These are phyloP conservation scores for Distichodus sexfasciatus DNA, from an alignment of 2,797 vertebrate genomes.

Conservation along the genomic window DNA sequence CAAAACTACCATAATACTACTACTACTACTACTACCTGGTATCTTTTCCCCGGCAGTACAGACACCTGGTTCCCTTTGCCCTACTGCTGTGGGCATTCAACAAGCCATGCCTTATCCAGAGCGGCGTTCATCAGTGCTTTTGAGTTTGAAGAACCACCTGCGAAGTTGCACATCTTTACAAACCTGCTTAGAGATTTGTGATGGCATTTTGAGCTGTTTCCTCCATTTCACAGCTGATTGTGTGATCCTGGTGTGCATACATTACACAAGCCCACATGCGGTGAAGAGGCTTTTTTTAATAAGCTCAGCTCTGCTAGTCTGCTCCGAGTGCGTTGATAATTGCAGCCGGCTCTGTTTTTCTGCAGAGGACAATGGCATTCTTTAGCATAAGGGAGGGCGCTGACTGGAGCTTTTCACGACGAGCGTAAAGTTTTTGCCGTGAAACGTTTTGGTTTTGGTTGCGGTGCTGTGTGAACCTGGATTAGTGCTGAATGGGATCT, in stretches of 20 bases:
- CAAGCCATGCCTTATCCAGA: too few relatives aligned
- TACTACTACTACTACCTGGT: background rate
- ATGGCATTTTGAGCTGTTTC: background rate
- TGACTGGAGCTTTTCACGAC: slow-evolving; percentile 1
- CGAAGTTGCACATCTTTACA: background rate
- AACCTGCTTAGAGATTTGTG: background rate
- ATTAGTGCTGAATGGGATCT: slow-evolving; percentile 19
- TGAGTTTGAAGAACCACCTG: too few relatives aligned
- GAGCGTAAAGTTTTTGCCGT: slow-evolving; percentile 1
- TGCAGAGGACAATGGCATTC: slow-evolving; percentile 6
- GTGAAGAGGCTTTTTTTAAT: background rate
- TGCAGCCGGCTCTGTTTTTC: background rate
- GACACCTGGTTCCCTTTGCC: slow-evolving; percentile 23
- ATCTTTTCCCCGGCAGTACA: background rate
- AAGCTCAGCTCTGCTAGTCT: background rate
- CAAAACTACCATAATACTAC: background rate
- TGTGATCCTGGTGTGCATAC: background rate
- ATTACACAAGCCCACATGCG: background rate
- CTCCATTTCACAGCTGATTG: slow-evolving; percentile 3
- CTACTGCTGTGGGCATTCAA: background rate
- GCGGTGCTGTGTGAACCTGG: slow-evolving; percentile 6
- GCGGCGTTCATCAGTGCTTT: too few relatives aligned
- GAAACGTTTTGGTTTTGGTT: slow-evolving; percentile 7
- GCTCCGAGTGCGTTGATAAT: background rate
- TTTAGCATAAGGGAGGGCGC: slow-evolving; percentile 5